These are phyloP conservation scores for Hymenochirus boettgeri DNA, from an alignment of 2,113 vertebrate genomes.

Conservation along the genomic window DNA sequence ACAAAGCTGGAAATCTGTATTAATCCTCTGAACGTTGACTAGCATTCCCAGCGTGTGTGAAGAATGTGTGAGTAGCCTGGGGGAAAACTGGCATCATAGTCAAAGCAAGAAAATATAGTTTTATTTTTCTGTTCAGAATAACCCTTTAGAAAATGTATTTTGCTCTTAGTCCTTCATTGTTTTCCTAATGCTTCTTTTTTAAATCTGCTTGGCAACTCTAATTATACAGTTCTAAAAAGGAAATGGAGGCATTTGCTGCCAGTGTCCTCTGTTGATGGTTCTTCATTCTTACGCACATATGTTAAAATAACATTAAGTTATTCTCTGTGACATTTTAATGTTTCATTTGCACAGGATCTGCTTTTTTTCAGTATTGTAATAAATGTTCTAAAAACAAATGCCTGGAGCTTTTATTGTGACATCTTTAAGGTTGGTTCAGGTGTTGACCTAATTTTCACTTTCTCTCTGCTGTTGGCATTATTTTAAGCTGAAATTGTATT, in stretches of 20 bases:
- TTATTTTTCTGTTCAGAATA: conserved; percentile 60
- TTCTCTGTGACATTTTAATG: not conserved
- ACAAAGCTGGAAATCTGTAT: conserved; percentile 61
- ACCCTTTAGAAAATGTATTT: conserved; percentile 74
- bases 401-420: conserved; percentile 5
- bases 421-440: conserved; percentile 27
- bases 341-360: conserved; percentile 2
- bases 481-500: not conserved
- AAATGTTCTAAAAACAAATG: conserved; percentile 20
- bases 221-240: not conserved
- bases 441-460: conserved; percentile 36
- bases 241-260: not conserved
- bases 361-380: conserved; percentile 11
- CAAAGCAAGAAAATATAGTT: conserved; percentile 59
- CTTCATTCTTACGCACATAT: not conserved
- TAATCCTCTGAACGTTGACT: conserved; percentile 74
- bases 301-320: not conserved
- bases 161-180: conserved; percentile 64
- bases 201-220: conserved; percentile 23
- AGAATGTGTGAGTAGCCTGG: conserved; percentile 72
- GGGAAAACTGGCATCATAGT: conserved; percentile 71
- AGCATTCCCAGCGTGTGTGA: conserved; percentile 71
- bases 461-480: conserved; percentile 4
- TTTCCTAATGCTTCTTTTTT: conserved; percentile 41
- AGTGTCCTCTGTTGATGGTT: not conserved